phyloP scores from a whole-genome alignment of 2,797 vertebrate species.

The Lithobates pipiens region DNA sequence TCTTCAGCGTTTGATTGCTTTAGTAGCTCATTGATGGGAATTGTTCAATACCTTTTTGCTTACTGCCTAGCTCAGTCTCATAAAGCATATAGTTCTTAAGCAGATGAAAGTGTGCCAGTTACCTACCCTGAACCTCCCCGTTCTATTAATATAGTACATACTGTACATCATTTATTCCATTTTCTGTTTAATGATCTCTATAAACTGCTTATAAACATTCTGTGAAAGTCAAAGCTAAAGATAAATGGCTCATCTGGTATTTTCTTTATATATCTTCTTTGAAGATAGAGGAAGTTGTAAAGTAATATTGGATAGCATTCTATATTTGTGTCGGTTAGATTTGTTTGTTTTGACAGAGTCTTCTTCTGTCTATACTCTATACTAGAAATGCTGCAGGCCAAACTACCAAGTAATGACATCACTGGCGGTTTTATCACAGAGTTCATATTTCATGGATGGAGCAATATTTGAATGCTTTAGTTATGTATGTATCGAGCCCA shows the following conservation, averaged over 20 bases:
- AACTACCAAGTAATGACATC: not conserved
- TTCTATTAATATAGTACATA: not conserved
- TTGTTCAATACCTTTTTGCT: not conserved
- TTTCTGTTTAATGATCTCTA: too few relatives aligned
- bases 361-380: not conserved
- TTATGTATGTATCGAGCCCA: too few relatives aligned
- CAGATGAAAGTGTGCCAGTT: too few relatives aligned
- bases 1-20: too few relatives aligned
- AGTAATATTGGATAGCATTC: slow-evolving; percentile 21
- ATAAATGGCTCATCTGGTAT: slow-evolving; percentile 34
- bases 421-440: not conserved
- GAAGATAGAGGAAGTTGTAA: slow-evolving; percentile 47
- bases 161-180: too few relatives aligned
- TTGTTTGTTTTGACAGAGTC: not conserved
- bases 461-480: too few relatives aligned
- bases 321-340: slow-evolving; percentile 16
- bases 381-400: not conserved
- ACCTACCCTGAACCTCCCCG: not conserved
- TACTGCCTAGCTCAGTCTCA: not conserved
- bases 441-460: too few relatives aligned
- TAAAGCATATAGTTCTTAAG: not conserved
- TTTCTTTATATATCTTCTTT: slow-evolving; percentile 19
- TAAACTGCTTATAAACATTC: too few relatives aligned
- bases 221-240: too few relatives aligned
- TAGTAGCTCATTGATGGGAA: too few relatives aligned